Evolutionary conservation across 2,888 invertebrate species (phyloP).

Genomic region (Sphinx pinastri): DNA sequence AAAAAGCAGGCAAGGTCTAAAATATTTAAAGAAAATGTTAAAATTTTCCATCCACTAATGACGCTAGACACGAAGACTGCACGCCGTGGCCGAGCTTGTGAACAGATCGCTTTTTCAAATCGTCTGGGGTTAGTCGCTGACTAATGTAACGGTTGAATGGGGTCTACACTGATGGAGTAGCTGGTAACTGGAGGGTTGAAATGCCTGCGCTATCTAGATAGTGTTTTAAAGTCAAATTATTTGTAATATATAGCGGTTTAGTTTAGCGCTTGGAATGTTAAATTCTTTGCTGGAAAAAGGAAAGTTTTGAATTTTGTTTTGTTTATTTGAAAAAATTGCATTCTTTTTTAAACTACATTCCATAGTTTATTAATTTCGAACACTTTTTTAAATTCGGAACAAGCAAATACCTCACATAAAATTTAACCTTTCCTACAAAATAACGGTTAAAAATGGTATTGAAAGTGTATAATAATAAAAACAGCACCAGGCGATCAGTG

Average conservation of each 20-base stretch:
- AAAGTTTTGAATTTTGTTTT: no score
- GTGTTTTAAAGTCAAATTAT: not conserved
- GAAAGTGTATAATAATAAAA: slow-evolving; percentile 25
- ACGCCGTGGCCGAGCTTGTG: slow-evolving; percentile 47
- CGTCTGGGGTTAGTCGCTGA: slow-evolving; percentile 42
- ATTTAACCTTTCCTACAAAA: no score
- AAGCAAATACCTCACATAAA: no score
- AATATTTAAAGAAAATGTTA: not conserved
- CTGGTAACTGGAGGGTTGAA: slow-evolving; percentile 30
- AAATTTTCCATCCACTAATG: slow-evolving; percentile 38
- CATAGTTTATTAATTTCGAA: no score
- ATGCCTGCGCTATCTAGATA: not conserved
- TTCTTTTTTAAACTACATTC: no score
- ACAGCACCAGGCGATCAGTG: slow-evolving; percentile 47
- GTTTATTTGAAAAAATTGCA: no score
- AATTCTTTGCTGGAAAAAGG: no score
- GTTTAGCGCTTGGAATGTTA: not conserved
- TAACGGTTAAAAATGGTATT: slow-evolving; percentile 5
- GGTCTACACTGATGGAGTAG: slow-evolving; percentile 48
- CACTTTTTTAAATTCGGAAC: no score
- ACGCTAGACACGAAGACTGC: slow-evolving; percentile 43
- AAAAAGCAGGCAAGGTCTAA: not conserved
- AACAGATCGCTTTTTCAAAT: slow-evolving; percentile 44
- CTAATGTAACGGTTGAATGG: slow-evolving; percentile 49
- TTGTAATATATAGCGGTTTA: not conserved